A percentile compares a stretch with the other conserved stretches of the same genome.
These are phyloP conservation scores for Mythimna vitellina DNA, from an alignment of 2,888 invertebrate genomes.

Conservation along the genomic window DNA sequence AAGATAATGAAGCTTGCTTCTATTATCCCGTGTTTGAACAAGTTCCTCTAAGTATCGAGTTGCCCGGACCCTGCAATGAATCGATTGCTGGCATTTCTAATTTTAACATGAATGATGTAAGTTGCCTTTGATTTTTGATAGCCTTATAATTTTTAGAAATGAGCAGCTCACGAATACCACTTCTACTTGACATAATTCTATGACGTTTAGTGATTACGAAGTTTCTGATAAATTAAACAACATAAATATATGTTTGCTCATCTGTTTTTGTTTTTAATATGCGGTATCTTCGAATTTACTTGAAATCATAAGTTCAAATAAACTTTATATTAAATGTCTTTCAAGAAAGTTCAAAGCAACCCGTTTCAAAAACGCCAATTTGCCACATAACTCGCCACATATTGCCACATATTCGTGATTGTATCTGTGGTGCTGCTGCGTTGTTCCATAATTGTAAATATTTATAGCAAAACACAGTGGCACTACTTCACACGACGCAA, in stretches of 20 bases:
- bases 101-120: conserved; percentile 75
- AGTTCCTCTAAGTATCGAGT: conserved; percentile 69
- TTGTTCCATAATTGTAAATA: too few species aligned
- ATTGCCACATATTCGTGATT: too few species aligned
- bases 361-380: too few species aligned
- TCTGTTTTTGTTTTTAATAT: not conserved
- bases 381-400: too few species aligned
- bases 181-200: not conserved
- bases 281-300: too few species aligned
- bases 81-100: conserved; percentile 73
- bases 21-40: conserved; percentile 78
- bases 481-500: not conserved
- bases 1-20: conserved; percentile 79
- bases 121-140: conserved; percentile 47
- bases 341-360: too few species aligned
- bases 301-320: too few species aligned
- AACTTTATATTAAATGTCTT: too few species aligned
- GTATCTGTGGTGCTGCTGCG: too few species aligned
- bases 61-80: conserved; percentile 77
- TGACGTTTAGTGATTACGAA: not conserved
- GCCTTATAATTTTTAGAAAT: not conserved
- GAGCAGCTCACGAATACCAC: too few species aligned
- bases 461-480: not conserved
- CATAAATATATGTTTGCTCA: not conserved
- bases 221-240: not conserved